Evolutionary conservation across 2,797 vertebrate species (phyloP).

Genomic region (Peromyscus aztecus): DNA sequence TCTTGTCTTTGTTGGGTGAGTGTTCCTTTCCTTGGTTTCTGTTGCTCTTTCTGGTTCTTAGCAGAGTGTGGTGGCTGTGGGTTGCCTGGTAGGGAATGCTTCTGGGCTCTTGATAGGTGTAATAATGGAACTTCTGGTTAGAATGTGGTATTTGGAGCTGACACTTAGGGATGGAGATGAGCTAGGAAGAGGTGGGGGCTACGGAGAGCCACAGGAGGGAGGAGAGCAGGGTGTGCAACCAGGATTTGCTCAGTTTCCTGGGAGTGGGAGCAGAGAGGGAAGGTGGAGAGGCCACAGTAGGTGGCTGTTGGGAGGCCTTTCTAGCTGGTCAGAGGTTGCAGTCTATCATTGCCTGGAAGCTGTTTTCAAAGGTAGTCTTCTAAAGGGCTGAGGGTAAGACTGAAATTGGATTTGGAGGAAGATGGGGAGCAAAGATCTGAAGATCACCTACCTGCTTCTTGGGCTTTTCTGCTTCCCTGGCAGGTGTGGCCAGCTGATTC

Average conservation of each 20-base stretch:
- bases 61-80: too few species aligned
- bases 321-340: background rate
- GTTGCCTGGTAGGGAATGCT: background rate
- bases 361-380: background rate
- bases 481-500: background rate
- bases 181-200: background rate
- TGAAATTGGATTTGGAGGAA: background rate
- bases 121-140: background rate
- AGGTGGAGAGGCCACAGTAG: background rate
- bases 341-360: background rate
- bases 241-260: background rate
- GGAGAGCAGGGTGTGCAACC: background rate
- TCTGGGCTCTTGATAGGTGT: background rate
- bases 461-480: background rate
- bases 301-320: background rate
- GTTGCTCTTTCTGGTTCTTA: background rate
- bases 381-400: background rate
- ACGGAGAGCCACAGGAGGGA: too few species aligned
- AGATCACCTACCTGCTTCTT: background rate
- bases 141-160: background rate
- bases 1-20: background rate
- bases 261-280: background rate
- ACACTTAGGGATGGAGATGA: background rate
- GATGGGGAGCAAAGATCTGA: background rate
- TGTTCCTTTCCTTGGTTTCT: background rate